These are phyloP conservation scores for Chymomyza procnemis DNA, from an alignment of 2,888 invertebrate genomes.

Conservation along the genomic window DNA sequence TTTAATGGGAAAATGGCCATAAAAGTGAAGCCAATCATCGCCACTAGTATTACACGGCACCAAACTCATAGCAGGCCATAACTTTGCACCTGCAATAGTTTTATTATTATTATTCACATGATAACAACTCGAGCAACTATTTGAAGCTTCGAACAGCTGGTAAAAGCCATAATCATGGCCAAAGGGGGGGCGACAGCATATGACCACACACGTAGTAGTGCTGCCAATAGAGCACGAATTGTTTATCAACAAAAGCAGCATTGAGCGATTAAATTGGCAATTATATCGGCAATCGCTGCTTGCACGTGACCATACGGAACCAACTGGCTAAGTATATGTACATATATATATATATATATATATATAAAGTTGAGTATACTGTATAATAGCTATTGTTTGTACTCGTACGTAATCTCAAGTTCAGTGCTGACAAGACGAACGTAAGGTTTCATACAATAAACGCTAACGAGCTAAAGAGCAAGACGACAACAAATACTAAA, in stretches of 20 bases:
- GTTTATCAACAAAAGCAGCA: constrained; percentile 50
- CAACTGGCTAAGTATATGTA: neutral
- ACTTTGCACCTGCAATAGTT: constrained; percentile 26
- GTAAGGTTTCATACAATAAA: neutral
- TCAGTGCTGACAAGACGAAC: neutral
- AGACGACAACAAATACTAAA: neutral
- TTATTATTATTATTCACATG: constrained; percentile 21
- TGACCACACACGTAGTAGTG: constrained; percentile 9
- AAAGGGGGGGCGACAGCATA: neutral
- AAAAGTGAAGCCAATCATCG: constrained; percentile 13
- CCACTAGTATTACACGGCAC: constrained; percentile 55
- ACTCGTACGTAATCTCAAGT: neutral
- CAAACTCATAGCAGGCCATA: constrained; percentile 7
- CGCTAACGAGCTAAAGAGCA: neutral
- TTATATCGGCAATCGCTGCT: constrained; percentile 65
- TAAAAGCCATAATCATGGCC: neutral
- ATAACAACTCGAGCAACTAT: constrained; percentile 15
- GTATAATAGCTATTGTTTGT: neutral
- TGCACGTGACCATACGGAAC: constrained; percentile 30
- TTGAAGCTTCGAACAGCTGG: neutral
- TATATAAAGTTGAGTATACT: neutral
- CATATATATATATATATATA: neutral
- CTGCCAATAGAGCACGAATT: constrained; percentile 27
- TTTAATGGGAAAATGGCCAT: constrained; percentile 39
- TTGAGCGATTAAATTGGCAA: constrained; percentile 66